Evolutionary conservation across 2,797 vertebrate genomes (phyloP).

Genomic region (Girardinus metallicus): DNA sequence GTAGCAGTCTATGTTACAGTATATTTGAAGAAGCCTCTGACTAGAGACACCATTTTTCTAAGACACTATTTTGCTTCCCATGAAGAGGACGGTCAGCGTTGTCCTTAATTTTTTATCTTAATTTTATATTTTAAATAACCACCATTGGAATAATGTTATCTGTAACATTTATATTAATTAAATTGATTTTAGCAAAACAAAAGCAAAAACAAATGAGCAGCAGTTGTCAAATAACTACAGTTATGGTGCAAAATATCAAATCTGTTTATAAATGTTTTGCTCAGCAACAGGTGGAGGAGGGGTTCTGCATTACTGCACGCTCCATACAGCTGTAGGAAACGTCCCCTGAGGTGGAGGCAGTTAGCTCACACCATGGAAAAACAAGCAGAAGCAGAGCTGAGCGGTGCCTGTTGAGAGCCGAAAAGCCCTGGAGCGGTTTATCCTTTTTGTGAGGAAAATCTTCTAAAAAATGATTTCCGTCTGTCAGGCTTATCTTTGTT

Average conservation of each 20-base stretch:
- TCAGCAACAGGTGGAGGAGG: background rate
- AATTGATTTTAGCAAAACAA: background rate
- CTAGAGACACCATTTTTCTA: too few relatives aligned
- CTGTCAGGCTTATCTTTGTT: background rate
- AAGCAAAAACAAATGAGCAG: background rate
- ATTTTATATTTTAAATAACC: too few relatives aligned
- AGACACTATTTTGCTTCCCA: too few relatives aligned
- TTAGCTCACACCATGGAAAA: background rate
- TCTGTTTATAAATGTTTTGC: background rate
- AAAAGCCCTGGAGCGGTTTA: background rate
- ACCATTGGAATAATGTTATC: background rate
- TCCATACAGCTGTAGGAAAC: background rate
- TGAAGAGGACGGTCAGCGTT: too few relatives aligned
- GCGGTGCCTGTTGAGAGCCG: background rate
- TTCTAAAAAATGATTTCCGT: background rate
- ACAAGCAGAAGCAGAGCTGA: conserved; percentile 1
- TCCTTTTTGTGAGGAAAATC: background rate
- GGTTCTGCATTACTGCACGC: background rate
- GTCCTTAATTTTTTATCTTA: too few relatives aligned
- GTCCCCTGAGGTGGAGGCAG: background rate
- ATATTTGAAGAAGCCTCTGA: too few relatives aligned
- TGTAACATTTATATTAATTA: background rate
- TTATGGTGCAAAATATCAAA: background rate
- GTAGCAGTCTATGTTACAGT: too few relatives aligned
- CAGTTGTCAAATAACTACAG: background rate